phyloP scores from a whole-genome alignment of 2,113 vertebrate species.

The Barnardius zonarius region DNA sequence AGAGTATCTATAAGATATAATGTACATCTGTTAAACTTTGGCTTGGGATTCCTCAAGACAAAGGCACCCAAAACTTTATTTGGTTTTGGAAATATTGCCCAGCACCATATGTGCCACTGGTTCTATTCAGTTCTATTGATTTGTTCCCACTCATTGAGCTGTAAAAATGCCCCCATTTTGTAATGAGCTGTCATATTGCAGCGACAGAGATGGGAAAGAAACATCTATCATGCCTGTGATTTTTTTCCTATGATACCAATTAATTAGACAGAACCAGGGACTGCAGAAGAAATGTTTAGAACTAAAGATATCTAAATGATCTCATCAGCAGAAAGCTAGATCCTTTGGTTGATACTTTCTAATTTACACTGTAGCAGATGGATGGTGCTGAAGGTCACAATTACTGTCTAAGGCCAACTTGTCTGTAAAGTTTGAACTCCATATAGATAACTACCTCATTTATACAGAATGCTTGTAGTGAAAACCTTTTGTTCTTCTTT shows the following conservation, averaged over 20 bases:
- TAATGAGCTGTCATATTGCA: background rate
- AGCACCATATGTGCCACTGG: fast-evolving
- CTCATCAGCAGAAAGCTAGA: slow-evolving; percentile 5
- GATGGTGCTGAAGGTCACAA: slow-evolving; percentile 47
- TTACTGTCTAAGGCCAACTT: slow-evolving; percentile 15
- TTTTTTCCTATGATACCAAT: background rate
- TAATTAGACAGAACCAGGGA: slow-evolving; percentile 7
- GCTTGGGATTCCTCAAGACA: background rate
- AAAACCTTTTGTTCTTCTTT: slow-evolving; percentile 47
- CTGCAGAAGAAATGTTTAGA: background rate
- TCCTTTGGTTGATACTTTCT: slow-evolving; percentile 21
- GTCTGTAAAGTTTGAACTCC: background rate
- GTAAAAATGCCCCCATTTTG: background rate
- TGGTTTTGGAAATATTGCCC: background rate
- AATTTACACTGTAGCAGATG: slow-evolving; percentile 52
- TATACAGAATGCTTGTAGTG: background rate
- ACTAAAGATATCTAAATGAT: slow-evolving; percentile 22
- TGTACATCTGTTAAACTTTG: background rate
- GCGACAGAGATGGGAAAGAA: background rate
- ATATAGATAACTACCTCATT: background rate
- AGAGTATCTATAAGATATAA: background rate
- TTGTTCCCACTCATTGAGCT: background rate
- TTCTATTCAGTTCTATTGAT: background rate
- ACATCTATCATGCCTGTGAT: background rate
- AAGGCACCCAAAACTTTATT: background rate